These are phyloP conservation scores for Nemotelus nigrinus DNA, from an alignment of 2,888 invertebrate genomes.

Conservation along the genomic window DNA sequence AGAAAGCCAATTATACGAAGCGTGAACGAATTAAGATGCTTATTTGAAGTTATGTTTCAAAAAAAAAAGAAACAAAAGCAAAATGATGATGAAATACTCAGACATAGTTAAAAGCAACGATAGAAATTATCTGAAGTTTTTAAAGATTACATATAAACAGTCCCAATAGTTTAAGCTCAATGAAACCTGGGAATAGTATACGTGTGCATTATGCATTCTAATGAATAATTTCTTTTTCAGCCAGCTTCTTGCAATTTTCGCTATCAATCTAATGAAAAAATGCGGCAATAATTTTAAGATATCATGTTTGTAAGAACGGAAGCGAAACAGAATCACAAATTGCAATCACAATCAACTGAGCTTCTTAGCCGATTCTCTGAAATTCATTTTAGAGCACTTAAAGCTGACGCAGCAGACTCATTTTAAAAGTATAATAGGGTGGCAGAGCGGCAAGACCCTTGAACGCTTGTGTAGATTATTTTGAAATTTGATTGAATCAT, in stretches of 20 bases:
- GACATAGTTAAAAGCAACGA: no score
- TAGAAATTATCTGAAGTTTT: no score
- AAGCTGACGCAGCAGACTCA: conserved; percentile 23
- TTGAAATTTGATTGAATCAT: conserved; percentile 51
- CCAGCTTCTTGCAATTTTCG: background rate
- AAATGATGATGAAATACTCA: background rate
- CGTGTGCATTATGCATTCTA: background rate
- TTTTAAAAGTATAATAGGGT: conserved; percentile 18
- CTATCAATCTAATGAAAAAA: no score
- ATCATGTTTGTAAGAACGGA: background rate
- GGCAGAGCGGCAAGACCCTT: background rate
- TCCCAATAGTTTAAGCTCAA: no score
- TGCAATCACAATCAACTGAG: conserved; percentile 49
- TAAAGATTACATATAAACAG: no score
- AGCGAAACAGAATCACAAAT: conserved; percentile 29
- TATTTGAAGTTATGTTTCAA: background rate
- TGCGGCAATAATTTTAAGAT: no score
- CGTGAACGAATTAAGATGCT: conserved; percentile 18
- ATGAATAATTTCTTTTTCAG: background rate
- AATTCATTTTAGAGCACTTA: conserved; percentile 30
- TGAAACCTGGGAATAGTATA: no score
- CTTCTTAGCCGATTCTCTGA: background rate
- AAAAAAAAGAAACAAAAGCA: background rate
- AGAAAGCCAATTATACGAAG: conserved; percentile 31
- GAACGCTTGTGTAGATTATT: conserved; percentile 46